These are phyloP conservation scores for Clepsis dumicolana DNA, from an alignment of 2,888 invertebrate species.

Conservation along the genomic window DNA sequence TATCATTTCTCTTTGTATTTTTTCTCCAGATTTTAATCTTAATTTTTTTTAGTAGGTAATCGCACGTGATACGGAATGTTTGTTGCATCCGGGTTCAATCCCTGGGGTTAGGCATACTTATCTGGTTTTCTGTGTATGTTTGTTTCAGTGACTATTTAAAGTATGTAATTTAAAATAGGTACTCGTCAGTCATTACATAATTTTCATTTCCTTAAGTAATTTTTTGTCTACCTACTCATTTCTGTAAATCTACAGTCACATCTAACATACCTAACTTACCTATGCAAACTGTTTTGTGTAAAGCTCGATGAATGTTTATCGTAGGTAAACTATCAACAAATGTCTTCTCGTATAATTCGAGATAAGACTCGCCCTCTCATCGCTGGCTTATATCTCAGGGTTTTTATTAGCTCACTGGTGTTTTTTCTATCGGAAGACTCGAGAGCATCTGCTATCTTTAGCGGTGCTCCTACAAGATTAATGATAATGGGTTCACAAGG, in stretches of 20 bases:
- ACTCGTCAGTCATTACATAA: not conserved
- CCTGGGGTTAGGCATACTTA: no score
- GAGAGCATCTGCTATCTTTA: slow-evolving; percentile 71
- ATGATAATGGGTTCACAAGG: slow-evolving; percentile 76
- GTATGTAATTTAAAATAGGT: no score
- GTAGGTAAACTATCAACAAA: slow-evolving; percentile 10
- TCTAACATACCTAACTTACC: no score
- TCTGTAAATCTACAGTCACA: not conserved
- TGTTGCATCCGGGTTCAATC: no score
- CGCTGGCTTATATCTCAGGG: slow-evolving; percentile 31
- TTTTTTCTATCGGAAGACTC: slow-evolving; percentile 71
- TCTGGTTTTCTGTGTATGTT: no score
- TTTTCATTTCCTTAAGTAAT: not conserved
- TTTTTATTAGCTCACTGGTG: slow-evolving; percentile 61
- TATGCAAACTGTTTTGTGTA: no score
- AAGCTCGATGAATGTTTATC: not conserved
- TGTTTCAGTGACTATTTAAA: no score
- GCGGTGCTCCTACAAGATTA: slow-evolving; percentile 71
- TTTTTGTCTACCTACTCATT: not conserved
- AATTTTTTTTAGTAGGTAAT: no score
- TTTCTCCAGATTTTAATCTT: no score
- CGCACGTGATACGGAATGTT: no score
- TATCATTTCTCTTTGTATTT: no score
- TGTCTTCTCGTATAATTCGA: slow-evolving; percentile 6
- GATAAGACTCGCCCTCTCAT: slow-evolving; percentile 8